phyloP scores from a whole-genome alignment of 2,888 invertebrate genomes.

The Conchocele bisecta region DNA sequence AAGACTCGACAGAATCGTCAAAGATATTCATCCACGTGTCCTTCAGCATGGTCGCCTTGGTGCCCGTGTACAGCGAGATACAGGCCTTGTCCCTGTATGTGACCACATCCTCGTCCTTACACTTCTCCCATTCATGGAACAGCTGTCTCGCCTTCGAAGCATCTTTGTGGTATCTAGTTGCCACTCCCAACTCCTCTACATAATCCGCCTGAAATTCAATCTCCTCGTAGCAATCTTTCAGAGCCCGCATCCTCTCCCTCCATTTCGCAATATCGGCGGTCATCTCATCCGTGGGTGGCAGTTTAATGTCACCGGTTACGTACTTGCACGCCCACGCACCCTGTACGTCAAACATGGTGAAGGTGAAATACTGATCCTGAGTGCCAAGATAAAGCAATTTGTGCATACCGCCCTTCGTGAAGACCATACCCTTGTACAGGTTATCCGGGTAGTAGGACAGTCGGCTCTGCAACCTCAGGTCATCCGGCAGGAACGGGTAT shows the following conservation, averaged over 20 bases:
- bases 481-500: constrained; percentile 26
- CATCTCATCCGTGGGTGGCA: not conserved
- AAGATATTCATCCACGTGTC: too few relatives aligned
- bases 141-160: too few relatives aligned
- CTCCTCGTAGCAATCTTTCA: not conserved
- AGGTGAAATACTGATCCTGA: constrained; percentile 45
- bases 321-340: constrained; percentile 43
- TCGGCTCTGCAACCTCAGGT: constrained; percentile 13
- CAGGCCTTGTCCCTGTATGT: too few relatives aligned
- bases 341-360: constrained; percentile 54
- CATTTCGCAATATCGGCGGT: not conserved
- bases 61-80: too few relatives aligned
- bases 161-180: too few relatives aligned
- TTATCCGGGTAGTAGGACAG: constrained; percentile 23
- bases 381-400: constrained; percentile 44
- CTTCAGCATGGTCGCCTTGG: too few relatives aligned
- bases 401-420: constrained; percentile 40
- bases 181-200: too few relatives aligned
- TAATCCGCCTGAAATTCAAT: constrained; percentile 3
- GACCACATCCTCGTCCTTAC: too few relatives aligned
- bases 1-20: too few relatives aligned
- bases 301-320: not conserved
- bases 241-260: not conserved
- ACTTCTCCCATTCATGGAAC: too few relatives aligned
- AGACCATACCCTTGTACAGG: constrained; percentile 44